Evolutionary conservation across 1,140 invertebrate species (phyloP).

Genomic region (Steinernema khuongi): DNA sequence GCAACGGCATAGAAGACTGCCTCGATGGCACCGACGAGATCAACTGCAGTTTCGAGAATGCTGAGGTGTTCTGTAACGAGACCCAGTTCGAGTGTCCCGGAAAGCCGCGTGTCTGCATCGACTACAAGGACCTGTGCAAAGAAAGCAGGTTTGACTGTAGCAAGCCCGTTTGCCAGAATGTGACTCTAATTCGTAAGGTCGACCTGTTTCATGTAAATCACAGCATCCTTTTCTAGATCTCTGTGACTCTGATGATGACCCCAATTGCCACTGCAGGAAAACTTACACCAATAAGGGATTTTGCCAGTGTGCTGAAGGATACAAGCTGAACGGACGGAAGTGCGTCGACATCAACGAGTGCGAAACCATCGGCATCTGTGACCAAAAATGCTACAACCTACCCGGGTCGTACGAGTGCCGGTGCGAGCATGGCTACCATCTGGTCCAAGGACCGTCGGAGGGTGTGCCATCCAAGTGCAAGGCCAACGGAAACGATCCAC

Average conservation of each 20-base stretch:
- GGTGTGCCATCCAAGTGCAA: conserved; percentile 40
- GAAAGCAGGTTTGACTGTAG: conserved; percentile 27
- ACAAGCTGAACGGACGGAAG: conserved; percentile 3
- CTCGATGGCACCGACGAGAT: conserved; percentile 53
- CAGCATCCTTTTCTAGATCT: conserved; percentile 19
- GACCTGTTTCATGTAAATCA: conserved; percentile 19
- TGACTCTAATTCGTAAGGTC: conserved; percentile 18
- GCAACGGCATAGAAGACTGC: conserved; percentile 51
- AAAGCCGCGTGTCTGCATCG: conserved; percentile 43
- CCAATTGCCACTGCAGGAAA: conserved; percentile 35
- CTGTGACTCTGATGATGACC: conserved; percentile 15
- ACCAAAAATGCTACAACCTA: conserved; percentile 68
- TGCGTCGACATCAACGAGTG: conserved; percentile 96
- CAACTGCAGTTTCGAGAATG: conserved; percentile 36
- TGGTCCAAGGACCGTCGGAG: conserved; percentile 67
- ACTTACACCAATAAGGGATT: conserved; percentile 23
- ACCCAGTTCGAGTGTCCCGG: conserved; percentile 44
- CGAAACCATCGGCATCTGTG: conserved; percentile 73
- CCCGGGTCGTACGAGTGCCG: conserved; percentile 86
- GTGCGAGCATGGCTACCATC: conserved; percentile 76
- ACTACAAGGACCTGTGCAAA: conserved; percentile 39
- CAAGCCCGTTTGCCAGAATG: conserved; percentile 16
- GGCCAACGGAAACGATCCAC: conserved; percentile 51
- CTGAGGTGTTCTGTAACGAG: not conserved
- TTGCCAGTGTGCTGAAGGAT: conserved; percentile 37